Base-by-base conservation (phyloP, 2,888 invertebrate species). In the Pristionchus japonicus region DNA sequence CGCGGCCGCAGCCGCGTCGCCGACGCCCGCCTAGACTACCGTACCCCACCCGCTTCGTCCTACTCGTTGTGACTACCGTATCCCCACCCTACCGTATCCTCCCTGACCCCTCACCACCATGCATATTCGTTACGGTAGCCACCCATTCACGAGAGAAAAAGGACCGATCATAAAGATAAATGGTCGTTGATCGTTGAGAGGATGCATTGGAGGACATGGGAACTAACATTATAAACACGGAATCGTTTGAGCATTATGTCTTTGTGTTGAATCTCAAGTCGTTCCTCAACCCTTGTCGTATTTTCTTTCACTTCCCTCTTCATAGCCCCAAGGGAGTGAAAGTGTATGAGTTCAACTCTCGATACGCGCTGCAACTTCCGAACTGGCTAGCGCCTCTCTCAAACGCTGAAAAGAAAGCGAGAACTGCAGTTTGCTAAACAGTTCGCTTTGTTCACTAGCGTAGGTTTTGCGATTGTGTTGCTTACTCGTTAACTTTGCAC, bases 111-210 rank as follows among this genome's bases (percentile, higher is more conserved):
- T n/a, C n/a, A n/a, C n/a, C n/a, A n/a, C n/a, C n/a, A n/a, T n/a
- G n/a, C n/a, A n/a, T n/a, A n/a, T n/a, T n/a, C 49, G 17, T 74
- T 20, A 74, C 74, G 40, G 74, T 74, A 40, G 74, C 74, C 40
- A n/a, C 74, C 74, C 74, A 34, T 74, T 37, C 37, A 43, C 74
- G 74, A 74, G 74, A 40, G 74, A 74, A 74, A 74, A 40, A 74
- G 74, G 74, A 74, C 74, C 74, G 74, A 74, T 74, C 43, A 74
- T 74, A 74, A 74, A 74, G 40, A 74, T 74, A 74, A 74, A 74
- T 74, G 74, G 74, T 74, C 74, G 74, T 74, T 74, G 74, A 74
- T 74, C 74, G 37, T 74, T 40, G 2, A 34, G 27, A 31, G 34
- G 34, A 67, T 1, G 52, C 52, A 52, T 23, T 20, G 13, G 3